These are phyloP conservation scores for Keiferia lycopersicella DNA, from an alignment of 2,888 invertebrate genomes.

Conservation along the genomic window DNA sequence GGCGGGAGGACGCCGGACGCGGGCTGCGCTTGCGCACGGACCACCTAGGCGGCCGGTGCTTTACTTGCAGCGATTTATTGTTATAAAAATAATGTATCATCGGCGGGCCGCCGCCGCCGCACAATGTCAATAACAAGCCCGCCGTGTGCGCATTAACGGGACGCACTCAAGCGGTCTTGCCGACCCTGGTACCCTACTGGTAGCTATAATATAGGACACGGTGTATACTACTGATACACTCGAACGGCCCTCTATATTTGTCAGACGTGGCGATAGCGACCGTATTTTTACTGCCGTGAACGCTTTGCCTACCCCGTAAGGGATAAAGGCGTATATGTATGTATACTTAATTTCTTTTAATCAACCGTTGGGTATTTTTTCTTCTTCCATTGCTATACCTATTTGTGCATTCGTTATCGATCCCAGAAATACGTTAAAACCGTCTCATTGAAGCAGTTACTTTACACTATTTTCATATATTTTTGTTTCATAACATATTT, in stretches of 20 bases:
- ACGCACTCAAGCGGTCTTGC: conserved; percentile 24
- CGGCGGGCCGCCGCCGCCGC: conserved; percentile 55
- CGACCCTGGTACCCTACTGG: background rate
- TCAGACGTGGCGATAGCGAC: background rate
- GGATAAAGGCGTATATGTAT: too few relatives aligned
- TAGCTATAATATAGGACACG: conserved; percentile 11
- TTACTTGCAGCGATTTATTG: conserved; percentile 80
- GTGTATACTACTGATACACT: background rate
- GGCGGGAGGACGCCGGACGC: conserved; percentile 35
- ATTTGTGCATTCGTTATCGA: too few relatives aligned
- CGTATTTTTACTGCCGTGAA: too few relatives aligned
- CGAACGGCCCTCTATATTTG: background rate
- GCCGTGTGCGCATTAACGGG: conserved; percentile 65
- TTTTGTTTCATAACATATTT: too few relatives aligned
- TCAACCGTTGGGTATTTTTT: background rate
- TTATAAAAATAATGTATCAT: conserved; percentile 82
- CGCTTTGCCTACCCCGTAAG: too few relatives aligned
- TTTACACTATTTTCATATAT: too few relatives aligned
- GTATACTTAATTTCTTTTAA: background rate
- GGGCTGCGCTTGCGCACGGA: conserved; percentile 41
- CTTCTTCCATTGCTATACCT: too few relatives aligned
- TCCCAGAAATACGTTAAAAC: too few relatives aligned
- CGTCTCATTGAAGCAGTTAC: too few relatives aligned
- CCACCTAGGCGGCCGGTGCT: conserved; percentile 74
- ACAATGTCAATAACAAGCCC: conserved; percentile 76